Evolutionary conservation across 2,797 vertebrate genomes (phyloP), one percentile per base, ranked within the genome.

Genomic region (Mus spretus): DNA sequence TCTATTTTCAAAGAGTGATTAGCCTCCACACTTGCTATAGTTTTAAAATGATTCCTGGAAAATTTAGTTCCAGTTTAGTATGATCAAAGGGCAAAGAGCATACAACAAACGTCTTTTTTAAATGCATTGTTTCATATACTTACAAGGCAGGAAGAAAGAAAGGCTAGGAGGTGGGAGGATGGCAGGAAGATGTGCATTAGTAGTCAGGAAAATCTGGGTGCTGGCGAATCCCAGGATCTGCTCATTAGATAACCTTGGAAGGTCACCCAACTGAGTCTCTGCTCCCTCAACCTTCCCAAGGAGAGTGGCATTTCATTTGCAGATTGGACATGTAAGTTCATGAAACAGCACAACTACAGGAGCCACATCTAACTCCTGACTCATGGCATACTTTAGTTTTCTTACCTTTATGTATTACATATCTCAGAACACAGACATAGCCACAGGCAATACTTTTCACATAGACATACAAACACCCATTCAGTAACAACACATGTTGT

Each of bases 31-130:
- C 63, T 84, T 81, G 86, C 34, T 87, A 14, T 82, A 63, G 63
- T 65, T 85, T 90, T 82, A 61, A 24, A 28, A 91, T 37, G 24
- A 59, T 84, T 47, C 26, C 37, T 85, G 50, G 37, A 72, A 92
- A 93, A n/a, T 80, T 78, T 85, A 87, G 74, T 74, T 96, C 31
- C 37, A 55, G 82, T 70, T 85, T 80, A 55, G 3, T 96, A 61
- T 94, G 72, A 47, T 3, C 40, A 57, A 92, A 94, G 19, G 26
- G 2, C 31, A 74, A 81, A 81, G 24, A 13, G 20, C 20, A 31
- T 28, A 20, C 44, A 15, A 37, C 53, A 88, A 8, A 28, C 40
- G 28, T 72, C 22, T 55, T 87, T 37, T 13, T 2, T 1, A 15
- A n/a, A 26, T 6, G 26, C 50, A 87, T 19, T 24, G 22, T 75